A percentile compares a stretch with the other conserved stretches of the same genome.
Conservation (phyloP, 2,888 invertebrate genomes). For the Drosophila setosimentum region DNA sequence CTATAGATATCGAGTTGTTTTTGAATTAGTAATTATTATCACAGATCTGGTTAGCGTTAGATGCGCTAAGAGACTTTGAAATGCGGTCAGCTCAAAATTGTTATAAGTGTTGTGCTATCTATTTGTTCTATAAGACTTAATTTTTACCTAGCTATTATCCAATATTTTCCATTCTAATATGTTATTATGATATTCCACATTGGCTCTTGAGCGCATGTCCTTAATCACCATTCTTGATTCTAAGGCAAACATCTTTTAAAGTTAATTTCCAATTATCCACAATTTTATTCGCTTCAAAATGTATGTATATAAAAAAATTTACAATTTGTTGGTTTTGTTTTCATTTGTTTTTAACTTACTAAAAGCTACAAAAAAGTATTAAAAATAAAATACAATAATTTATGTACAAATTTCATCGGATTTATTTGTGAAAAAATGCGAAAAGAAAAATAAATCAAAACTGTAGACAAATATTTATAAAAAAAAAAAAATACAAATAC, state of each 20-base stretch:
- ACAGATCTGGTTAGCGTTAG: slow-evolving; percentile 2
- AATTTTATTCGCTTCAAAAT: slow-evolving; percentile 78
- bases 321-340: slow-evolving; percentile 63
- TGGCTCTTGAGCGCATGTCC: not conserved
- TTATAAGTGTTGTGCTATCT: slow-evolving; percentile 13
- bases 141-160: not conserved
- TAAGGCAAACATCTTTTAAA: not conserved
- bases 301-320: slow-evolving; percentile 57
- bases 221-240: not conserved
- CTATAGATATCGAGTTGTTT: slow-evolving; percentile 18
- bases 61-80: slow-evolving; percentile 3
- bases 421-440: slow-evolving; percentile 64
- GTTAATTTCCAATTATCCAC: slow-evolving; percentile 77
- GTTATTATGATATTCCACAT: not conserved
- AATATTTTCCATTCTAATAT: not conserved
- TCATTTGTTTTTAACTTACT: slow-evolving; percentile 65
- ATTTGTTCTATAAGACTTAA: not conserved
- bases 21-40: slow-evolving; percentile 10
- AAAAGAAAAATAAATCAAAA: slow-evolving; percentile 57
- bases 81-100: slow-evolving; percentile 24
- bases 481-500: slow-evolving; percentile 24
- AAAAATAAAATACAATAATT: slow-evolving; percentile 81
- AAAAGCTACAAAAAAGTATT: slow-evolving; percentile 73
- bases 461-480: slow-evolving; percentile 47
- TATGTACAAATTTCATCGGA: slow-evolving; percentile 77